Base-by-base conservation (phyloP, 2,888 invertebrate genomes). In the Netelia virgata region DNA sequence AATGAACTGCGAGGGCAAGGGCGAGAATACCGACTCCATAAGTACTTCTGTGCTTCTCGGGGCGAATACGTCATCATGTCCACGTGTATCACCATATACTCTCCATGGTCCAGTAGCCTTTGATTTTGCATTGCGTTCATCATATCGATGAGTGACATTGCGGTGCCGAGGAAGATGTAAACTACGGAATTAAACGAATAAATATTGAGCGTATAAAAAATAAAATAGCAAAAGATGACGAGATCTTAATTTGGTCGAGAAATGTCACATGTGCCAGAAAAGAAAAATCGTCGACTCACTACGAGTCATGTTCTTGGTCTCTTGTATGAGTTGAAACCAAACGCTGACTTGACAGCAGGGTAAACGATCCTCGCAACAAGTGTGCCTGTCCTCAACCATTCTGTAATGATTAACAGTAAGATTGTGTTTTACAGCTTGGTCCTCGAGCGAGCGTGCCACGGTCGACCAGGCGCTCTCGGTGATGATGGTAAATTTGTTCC, bases 11-110 rank as follows among this genome's bases (percentile, higher is more conserved):
- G 57, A 63, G 73, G 83, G 76, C 53, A 85, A 82, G 61, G 77
- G 72, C 61, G 76, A 85, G 68, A 77, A 86, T 88, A 95, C 96
- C 96, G 93, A 97, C 97, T 97, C 95, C 97, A 97, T 90, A 97
- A 94, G 95, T 97, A 98, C 93, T 97, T 97, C 90, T 96, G 94
- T 59, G 97, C 96, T 92, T 97, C 96, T 93, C 95, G 95, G 87
- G 95, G 95, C 18, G 97, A 96, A 93, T 97, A 97, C n/a, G 97
- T 97, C 95, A 97, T 96, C 96, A 97, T 97, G 92, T 99, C 99
- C 18, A 98, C 97, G 93, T 97, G 97, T 92, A 99, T 98, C 84
- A 99, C 97, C 95, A 98, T 97, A 94, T 99, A 99, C 92, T 99
- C 98, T 28, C 99, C 98, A 86, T 97, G 96, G 78, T 97, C 97